Base-by-base conservation (phyloP, 2,797 vertebrate genomes). In the Varecia variegata region DNA sequence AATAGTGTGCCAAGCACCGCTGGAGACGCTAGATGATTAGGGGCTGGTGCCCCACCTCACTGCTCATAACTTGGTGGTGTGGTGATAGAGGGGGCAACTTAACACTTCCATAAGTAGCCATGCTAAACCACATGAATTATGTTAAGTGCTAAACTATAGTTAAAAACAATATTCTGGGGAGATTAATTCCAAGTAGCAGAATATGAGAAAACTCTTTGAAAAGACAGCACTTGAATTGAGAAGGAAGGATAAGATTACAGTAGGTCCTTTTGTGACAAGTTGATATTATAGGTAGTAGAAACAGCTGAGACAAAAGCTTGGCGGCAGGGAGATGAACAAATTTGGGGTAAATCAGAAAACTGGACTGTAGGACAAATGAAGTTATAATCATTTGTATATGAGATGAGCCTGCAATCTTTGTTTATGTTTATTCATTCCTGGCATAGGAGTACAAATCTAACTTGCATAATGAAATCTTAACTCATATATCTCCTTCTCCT, bases 401-500 rank as follows among this genome's bases (percentile, higher is more conserved):
- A 65, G n/a, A 38, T 52, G 18, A 68, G 35, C 79, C 76, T 60
- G 58, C 71, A n/a, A 35, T 77, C 43, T 74, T 74, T 90, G 40
- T 84, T 83, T 94, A 35, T 32, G 45, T 43, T 86, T 93, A 32
- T 90, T 92, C 91, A 80, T 97, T 94, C 52, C 45, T 32, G 35
- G 43, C n/a, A 62, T 14, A 50, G 35, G 35, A 74, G 47, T 43
- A 27, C 45, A 91, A 47, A 56, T 80, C 54, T 76, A 82, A 84
- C 60, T 67, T 38, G 45, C 79, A 13, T 65, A 47, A 94, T 96
- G 71, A 97, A 89, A 96, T 84, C 83, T 71, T 91, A 52, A 71
- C 43, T 96, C 74, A 81, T 62, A 6, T 52, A 76, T 97, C 87
- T 89, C 62, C 2, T 86, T 91, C 32, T 81, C 10, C 58, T 92